A percentile compares a stretch with the other conserved stretches of the same genome.
Conservation (phyloP, 2,113 vertebrate species). For the Colius striatus region DNA sequence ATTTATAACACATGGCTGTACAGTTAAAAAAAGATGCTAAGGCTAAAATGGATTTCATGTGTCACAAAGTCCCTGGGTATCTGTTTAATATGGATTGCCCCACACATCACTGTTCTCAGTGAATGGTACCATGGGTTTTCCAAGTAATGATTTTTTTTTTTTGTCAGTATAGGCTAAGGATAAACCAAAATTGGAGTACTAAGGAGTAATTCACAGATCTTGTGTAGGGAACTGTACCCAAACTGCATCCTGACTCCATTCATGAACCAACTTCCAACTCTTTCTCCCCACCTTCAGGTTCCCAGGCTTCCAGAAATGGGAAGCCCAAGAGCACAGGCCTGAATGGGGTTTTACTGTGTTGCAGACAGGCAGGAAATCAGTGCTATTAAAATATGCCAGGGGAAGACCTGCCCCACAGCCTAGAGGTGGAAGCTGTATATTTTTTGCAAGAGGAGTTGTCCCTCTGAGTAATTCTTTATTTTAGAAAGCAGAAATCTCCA, state of each 20-base stretch:
- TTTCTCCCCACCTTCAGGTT: background rate
- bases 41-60: background rate
- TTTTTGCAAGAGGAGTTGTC: background rate
- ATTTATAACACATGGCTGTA: background rate
- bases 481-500: background rate
- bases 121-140: background rate
- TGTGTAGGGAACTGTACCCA: background rate
- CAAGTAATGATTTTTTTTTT: background rate
- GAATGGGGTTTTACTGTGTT: background rate
- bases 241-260: background rate
- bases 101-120: background rate
- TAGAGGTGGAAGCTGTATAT: background rate
- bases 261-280: background rate
- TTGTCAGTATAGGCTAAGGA: background rate
- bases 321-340: fast-evolving
- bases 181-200: background rate
- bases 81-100: background rate
- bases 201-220: background rate
- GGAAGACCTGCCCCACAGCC: background rate
- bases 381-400: background rate
- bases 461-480: background rate
- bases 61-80: too few relatives aligned
- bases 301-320: background rate
- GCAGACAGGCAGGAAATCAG: background rate
- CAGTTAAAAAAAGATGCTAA: background rate